Evolutionary conservation across 1,140 invertebrate genomes (phyloP), one percentile per base, ranked within the genome.

Genomic region (Cyclina sinensis): DNA sequence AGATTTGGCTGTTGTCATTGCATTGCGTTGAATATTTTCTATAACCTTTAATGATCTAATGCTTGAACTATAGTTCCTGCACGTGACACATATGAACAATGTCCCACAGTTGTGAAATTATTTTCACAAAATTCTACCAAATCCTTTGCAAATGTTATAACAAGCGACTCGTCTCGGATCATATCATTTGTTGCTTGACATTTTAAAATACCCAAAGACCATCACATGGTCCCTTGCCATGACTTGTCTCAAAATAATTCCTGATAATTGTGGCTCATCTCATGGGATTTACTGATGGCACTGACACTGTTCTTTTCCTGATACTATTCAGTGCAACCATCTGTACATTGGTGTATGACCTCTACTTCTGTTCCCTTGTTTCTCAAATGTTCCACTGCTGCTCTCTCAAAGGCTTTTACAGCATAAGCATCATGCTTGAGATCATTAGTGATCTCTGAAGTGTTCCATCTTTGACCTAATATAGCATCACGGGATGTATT

Each of bases 211-310:
- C 51, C 0, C 48, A 14, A 57, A 80, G 78, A 0, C 78, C 78
- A 80, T 80, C 78, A 59, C 51, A 59, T 0, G 51, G 51, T 12
- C 51, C 78, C 30, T 62, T 80, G 7, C 78, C 32, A 39, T 80
- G 78, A 21, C 78, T 80, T 5, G 51, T 80, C 37, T 80, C 78
- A 54, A 79, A 79, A 51, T 79, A 79, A 30, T 51, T 79, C 0
- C 51, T 0, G 16, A 14, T 54, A 27, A 30, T 4, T 27, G 4
- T 59, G n/a, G 30, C 32, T 30, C 30, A 18, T 62, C 14, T 9
- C 9, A 39, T 59, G 3, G 30, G 24, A 5, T 5, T 39, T 32
- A 21, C 12, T 80, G 3, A 59, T 59, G 7, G 0, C 78, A 30
- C 32, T 14, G 46, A 80, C 59, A 24, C 51, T 62, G 12, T 59